Evolutionary conservation across 2,797 vertebrate genomes (phyloP), one percentile per base, ranked within the genome.

Genomic region (Anniella stebbinsi): DNA sequence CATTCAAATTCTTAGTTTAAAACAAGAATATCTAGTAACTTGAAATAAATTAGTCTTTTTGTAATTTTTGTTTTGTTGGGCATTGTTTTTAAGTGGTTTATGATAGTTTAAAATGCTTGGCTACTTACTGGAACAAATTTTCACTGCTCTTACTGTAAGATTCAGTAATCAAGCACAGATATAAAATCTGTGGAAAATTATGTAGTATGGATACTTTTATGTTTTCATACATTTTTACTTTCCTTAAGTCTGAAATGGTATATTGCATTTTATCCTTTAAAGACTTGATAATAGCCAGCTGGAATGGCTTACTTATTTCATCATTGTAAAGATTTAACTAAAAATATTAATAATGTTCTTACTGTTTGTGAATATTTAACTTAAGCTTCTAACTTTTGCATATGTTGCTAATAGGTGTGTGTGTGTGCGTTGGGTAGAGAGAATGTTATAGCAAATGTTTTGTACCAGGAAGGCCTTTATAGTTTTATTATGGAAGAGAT

Each of bases 161-260:
- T 80, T 78, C 30, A 48, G 25, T 72, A 78, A 91, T 48, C 25
- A 91, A 85, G 88, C 1, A 25, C 69, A 86, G 6, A 81, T 51
- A 18, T 87, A 91, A 82, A 84, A 75, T 25, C 36, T 57, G 9
- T 67, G 33, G 41, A 80, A 91, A 83, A 90, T n/a, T 38, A 77
- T 66, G 69, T 77, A 66, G 75, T 57, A 73, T 25, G 51, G 18
- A 1, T 33, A 0, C 17, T 76, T 0, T 18, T 89, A 0, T 88
- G 67, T 87, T 92, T 41, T 66, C 38, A 51, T 78, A 89, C 92
- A 88, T 0, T 81, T 66, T 87, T 80, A 3, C 92, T 92, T 84
- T 84, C 92, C 54, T 51, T 83, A 73, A 80, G 63, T 80, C 38
- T 33, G 12, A 70, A 66, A 88, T 91, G n/a, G 41, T 63, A 81